Evolutionary conservation across 2,113 vertebrate species (phyloP), one percentile per base, ranked within the genome.

Genomic region (Butastur rufipennis): DNA sequence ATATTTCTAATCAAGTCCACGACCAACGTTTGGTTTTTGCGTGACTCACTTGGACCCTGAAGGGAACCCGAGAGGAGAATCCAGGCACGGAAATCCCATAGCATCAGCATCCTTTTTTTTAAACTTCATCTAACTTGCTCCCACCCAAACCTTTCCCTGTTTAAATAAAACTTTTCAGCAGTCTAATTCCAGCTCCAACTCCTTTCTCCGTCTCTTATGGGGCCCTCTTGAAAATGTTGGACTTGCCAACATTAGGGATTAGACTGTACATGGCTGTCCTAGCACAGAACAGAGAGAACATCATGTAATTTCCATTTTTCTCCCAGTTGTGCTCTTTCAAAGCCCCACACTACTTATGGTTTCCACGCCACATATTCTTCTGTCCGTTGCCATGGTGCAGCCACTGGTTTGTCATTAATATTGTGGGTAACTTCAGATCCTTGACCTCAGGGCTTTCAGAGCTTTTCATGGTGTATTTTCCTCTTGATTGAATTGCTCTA

Each of bases 261-360:
- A 97, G 96, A 66, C 74, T 70, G 79, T 91, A 95, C 95, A 97
- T 95, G 95, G 91, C 96, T 96, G 91, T 95, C 93, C 92, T 80
- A 93, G 96, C 88, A 92, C 75, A 68, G 96, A 97, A 96, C 90
- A 96, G 95, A 92, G 86, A 88, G 96, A 96, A 98, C 96, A 97
- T 98, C 95, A 97, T 97, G 97, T 97, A 96, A 98, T 98, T 97
- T 97, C 90, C 97, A 97, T 97, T 98, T 97, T 97, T 97, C 94
- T 95, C 86, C 81, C 20, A 17, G 91, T 96, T 97, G 94, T 95
- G 96, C 86, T 97, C 73, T 96, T 95, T 97, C 95, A 96, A 93
- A 97, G 95, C 72, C 94, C 75, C 84, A 93, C 72, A 92, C 92
- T 95, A 81, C 97, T 97, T 95, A 93, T 80, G 91, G 90, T 95